Evolutionary conservation across 2,113 vertebrate genomes (phyloP), one percentile per base, ranked within the genome.

Genomic region (Rhabdornis inornatus): DNA sequence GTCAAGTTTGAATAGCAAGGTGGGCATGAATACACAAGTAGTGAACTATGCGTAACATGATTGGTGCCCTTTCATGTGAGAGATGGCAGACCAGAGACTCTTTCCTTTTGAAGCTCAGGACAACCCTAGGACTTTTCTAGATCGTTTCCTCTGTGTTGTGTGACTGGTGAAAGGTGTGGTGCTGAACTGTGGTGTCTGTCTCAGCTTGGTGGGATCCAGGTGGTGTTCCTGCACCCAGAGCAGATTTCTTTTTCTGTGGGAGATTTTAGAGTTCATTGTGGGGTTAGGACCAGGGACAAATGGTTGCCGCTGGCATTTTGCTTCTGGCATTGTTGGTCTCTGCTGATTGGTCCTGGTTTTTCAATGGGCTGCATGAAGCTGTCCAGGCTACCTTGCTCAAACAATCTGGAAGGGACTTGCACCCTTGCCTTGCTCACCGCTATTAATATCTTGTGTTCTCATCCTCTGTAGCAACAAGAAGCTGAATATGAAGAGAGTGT

Each of bases 401-500:
- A 15, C 22, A n/a, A 15, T 66, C 53, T 42, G 9, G 16, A 44
- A n/a, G 20, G 19, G 18, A 39, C 10, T 45, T 57, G 25, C 12
- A 30, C 49, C 53, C 28, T 44, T 69, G 9, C 19, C 37, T 81
- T 76, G 35, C 47, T 76, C 14, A 31, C 44, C 1, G 10, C 11
- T 65, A 18, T 83, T 95, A 77, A 97, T 52, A 8, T 17, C 4
- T 79, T 83, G 25, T 39, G 49, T 45, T 93, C 23, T 64, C 8
- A 79, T 63, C 76, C 44, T 65, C 85, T 81, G 55, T 94, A 99
- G 99, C 98, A 99, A 97, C 97, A 98, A 82, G 99, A 99, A 94
- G 98, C 98, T 25, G 99, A 99, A 85, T 99, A 99, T 78, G 99
- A 99, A 92, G 99, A 99, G 87, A 99, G 98, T 37, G 85, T 99